Conservation (phyloP, 1,140 invertebrate species). For the Cyrtorhinus lividipennis region DNA sequence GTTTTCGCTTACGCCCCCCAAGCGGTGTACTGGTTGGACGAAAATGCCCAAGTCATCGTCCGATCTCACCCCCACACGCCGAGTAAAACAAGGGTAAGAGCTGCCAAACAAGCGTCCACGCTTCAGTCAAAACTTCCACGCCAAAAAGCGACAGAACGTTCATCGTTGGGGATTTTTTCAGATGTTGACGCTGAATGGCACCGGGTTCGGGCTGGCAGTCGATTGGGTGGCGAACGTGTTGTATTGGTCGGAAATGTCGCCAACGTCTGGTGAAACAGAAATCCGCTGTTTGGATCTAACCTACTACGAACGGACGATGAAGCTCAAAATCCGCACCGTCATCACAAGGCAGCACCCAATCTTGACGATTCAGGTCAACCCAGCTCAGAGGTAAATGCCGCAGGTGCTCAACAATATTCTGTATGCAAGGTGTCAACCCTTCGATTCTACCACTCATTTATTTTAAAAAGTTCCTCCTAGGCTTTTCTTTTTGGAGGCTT, state of each 20-base stretch:
- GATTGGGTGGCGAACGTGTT: constrained; percentile 75
- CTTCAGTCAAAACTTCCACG: too few species aligned
- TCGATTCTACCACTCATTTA: too few species aligned
- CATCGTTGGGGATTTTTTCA: too few species aligned
- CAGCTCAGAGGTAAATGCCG: constrained; percentile 38
- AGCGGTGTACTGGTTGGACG: constrained; percentile 65
- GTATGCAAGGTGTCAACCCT: too few species aligned
- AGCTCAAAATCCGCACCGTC: constrained; percentile 14
- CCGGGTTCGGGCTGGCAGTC: constrained; percentile 49
- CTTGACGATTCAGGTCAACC: constrained; percentile 51
- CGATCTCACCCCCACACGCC: constrained; percentile 40
- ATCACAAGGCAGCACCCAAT: constrained; percentile 30
- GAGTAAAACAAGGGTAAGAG: constrained; percentile 37
- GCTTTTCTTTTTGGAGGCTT: too few species aligned
- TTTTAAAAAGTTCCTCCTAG: too few species aligned
- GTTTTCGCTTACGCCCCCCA: constrained; percentile 40
- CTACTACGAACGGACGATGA: constrained; percentile 3
- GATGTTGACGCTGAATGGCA: constrained; percentile 42
- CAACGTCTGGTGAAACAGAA: constrained; percentile 2
- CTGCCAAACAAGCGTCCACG: too few species aligned
- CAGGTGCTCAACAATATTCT: too few species aligned
- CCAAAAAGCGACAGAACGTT: too few species aligned
- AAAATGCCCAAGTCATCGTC: constrained; percentile 53
- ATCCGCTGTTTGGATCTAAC: constrained; percentile 15
- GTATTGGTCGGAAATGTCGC: constrained; percentile 52